Evolutionary conservation across 1,140 invertebrate genomes (phyloP).

Genomic region (Eumeta japonica): DNA sequence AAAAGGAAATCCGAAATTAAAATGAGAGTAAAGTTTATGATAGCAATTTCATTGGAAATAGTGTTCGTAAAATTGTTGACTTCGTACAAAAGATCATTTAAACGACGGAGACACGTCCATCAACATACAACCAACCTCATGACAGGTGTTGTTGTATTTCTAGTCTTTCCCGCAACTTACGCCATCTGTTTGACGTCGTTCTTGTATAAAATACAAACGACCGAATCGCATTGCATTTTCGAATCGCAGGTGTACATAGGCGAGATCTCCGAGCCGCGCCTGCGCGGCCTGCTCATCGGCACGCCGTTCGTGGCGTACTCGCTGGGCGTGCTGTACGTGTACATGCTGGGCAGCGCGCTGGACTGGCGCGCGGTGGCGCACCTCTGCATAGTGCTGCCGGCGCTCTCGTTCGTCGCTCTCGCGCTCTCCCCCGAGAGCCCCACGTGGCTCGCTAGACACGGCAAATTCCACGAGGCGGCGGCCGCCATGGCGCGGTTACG

Average conservation of each 20-base stretch:
- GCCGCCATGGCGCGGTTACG: slow-evolving; percentile 67
- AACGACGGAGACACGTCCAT: too few species aligned
- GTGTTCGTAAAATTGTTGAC: too few species aligned
- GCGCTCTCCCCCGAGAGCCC: slow-evolving; percentile 71
- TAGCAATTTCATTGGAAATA: too few species aligned
- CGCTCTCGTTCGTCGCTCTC: slow-evolving; percentile 58
- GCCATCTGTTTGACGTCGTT: too few species aligned
- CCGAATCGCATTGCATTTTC: too few species aligned
- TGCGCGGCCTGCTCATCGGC: slow-evolving; percentile 66
- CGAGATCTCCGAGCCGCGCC: slow-evolving; percentile 68
- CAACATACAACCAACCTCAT: too few species aligned
- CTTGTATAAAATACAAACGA: too few species aligned
- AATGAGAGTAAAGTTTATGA: too few species aligned
- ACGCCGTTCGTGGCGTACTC: slow-evolving; percentile 69
- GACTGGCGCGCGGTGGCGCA: slow-evolving; percentile 67
- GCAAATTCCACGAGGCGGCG: slow-evolving; percentile 62
- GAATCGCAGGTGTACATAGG: slow-evolving; percentile 67
- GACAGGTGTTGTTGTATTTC: too few species aligned
- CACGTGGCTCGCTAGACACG: slow-evolving; percentile 65
- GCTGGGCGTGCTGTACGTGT: slow-evolving; percentile 70
- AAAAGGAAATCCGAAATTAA: too few species aligned
- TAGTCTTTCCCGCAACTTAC: too few species aligned
- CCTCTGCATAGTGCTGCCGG: slow-evolving; percentile 61
- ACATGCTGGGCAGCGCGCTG: slow-evolving; percentile 63
- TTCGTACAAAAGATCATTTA: too few species aligned